Conservation (phyloP, 1,140 invertebrate species). For the Pogonomyrmex californicus region DNA sequence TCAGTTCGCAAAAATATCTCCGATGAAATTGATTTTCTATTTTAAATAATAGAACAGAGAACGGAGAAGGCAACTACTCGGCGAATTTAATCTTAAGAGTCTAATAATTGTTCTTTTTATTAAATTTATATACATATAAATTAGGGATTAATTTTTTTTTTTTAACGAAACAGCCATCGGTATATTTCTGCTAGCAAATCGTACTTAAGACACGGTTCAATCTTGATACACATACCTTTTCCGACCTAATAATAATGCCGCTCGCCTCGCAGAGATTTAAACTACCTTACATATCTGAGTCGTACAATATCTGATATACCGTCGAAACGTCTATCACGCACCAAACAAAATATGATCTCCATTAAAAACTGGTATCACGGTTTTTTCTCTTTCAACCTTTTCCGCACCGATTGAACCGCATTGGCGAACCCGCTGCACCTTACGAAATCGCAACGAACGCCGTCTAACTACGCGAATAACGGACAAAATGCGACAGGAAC, state of each 20-base stretch:
- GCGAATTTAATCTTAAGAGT: too few species aligned
- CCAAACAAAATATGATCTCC: not conserved
- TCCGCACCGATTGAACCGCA: not conserved
- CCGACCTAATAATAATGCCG: constrained; percentile 25
- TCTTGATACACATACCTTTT: constrained; percentile 22
- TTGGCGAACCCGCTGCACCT: not conserved
- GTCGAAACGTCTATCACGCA: not conserved
- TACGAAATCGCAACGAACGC: constrained; percentile 25
- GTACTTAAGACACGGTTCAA: not conserved
- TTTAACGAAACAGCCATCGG: not conserved
- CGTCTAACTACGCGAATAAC: not conserved
- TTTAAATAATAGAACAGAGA: too few species aligned
- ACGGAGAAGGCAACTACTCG: too few species aligned
- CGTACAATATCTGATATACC: not conserved
- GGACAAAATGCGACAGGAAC: constrained; percentile 31
- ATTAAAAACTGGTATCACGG: not conserved
- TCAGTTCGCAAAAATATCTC: not conserved
- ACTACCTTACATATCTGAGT: not conserved
- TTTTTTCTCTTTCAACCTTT: not conserved
- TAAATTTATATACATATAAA: too few species aligned
- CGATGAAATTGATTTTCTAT: not conserved
- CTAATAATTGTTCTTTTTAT: too few species aligned
- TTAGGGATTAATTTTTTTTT: not conserved
- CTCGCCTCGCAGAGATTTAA: not conserved
- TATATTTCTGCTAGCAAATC: not conserved